Conservation (phyloP, 1,140 invertebrate species). For the Oreohelix idahoensis region DNA sequence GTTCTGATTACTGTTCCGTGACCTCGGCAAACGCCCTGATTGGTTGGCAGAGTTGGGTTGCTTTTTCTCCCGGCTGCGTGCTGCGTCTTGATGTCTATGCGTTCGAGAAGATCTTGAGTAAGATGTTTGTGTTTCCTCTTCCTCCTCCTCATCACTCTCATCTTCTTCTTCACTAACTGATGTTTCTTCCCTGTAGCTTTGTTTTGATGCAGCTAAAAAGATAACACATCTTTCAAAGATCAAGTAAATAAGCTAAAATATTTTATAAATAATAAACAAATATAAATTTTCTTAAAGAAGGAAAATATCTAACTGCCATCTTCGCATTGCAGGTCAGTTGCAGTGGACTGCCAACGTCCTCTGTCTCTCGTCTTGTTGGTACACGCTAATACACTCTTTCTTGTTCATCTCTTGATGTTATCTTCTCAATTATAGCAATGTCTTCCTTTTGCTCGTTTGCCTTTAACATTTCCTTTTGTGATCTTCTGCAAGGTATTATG, state of each 20-base stretch:
- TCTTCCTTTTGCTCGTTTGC: no score
- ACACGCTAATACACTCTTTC: no score
- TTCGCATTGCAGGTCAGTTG: no score
- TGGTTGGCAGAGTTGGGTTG: background rate
- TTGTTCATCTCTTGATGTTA: no score
- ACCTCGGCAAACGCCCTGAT: background rate
- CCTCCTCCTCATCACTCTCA: slow-evolving; percentile 47
- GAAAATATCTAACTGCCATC: no score
- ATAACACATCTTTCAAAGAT: background rate
- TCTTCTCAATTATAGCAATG: no score
- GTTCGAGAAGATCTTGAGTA: slow-evolving; percentile 4
- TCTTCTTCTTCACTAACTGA: slow-evolving; percentile 46
- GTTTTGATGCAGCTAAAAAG: slow-evolving; percentile 38
- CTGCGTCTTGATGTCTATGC: background rate
- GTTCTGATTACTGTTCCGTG: background rate
- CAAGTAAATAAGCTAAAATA: background rate
- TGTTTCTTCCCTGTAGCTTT: slow-evolving; percentile 30
- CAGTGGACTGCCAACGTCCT: no score
- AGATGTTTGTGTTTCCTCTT: slow-evolving; percentile 40
- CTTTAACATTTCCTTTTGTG: no score
- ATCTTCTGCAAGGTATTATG: no score
- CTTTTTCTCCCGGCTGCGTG: background rate
- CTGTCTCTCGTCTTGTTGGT: no score
- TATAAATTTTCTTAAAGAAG: background rate
- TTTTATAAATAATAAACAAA: background rate